Evolutionary conservation across 2,113 vertebrate species (phyloP).

Genomic region (Vulpes lagopus): DNA sequence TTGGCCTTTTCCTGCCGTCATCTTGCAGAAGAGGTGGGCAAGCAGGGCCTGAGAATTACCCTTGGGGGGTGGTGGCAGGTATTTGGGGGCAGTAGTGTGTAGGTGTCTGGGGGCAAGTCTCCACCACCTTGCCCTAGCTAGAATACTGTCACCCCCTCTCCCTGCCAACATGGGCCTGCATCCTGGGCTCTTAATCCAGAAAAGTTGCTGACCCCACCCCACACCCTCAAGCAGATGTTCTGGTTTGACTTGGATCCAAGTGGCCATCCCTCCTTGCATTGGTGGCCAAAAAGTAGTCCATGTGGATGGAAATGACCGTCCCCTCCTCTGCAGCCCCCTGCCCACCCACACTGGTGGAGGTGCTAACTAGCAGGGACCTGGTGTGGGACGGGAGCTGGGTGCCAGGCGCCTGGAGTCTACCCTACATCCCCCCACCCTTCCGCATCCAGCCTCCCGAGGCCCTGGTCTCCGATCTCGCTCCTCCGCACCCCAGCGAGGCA

Average conservation of each 20-base stretch:
- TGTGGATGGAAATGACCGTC: not conserved
- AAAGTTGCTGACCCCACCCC: not conserved
- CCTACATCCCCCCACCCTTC: not conserved
- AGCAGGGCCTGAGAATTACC: not conserved
- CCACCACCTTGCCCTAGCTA: not conserved
- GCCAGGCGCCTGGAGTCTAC: not conserved
- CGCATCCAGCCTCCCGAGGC: not conserved
- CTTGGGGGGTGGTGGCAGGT: no score
- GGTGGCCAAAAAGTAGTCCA: not conserved
- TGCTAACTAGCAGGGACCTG: constrained; percentile 76
- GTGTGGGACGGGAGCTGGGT: not conserved
- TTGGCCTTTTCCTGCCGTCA: not conserved
- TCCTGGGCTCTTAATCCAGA: not conserved
- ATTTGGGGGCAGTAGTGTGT: not conserved
- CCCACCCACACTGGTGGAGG: constrained; percentile 76
- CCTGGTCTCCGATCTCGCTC: not conserved
- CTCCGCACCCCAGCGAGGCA: not conserved
- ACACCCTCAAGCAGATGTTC: not conserved
- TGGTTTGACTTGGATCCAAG: not conserved
- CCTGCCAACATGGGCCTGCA: not conserved
- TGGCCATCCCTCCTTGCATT: not conserved
- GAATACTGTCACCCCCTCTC: no score
- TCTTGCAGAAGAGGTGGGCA: not conserved
- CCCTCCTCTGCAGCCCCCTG: constrained; percentile 56
- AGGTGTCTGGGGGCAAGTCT: not conserved